Conservation (phyloP, 1,140 invertebrate genomes). For the Pemphigus obesinymphae region DNA sequence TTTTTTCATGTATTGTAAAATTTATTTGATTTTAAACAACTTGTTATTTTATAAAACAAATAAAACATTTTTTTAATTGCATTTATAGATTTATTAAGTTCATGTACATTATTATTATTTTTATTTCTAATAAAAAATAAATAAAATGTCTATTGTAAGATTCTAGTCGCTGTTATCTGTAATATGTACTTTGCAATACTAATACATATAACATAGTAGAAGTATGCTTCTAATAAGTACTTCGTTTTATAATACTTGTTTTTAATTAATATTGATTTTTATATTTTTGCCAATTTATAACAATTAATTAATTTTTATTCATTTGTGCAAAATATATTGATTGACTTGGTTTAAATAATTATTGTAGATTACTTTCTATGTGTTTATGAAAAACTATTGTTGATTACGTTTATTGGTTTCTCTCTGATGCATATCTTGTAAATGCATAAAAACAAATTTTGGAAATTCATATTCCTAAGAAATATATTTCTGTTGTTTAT, state of each 20-base stretch:
- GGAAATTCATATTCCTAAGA: too few relatives aligned
- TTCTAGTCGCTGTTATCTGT: conserved; percentile 31
- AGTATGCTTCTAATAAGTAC: neutral
- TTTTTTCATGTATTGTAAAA: neutral
- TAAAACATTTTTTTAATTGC: neutral
- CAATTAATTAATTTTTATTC: neutral
- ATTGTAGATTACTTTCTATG: neutral
- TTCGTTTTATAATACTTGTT: neutral
- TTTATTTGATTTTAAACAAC: conserved; percentile 2
- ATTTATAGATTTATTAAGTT: neutral
- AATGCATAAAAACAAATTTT: neutral
- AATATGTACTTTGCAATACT: conserved; percentile 19
- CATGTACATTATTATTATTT: conserved; percentile 4
- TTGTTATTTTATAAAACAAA: neutral
- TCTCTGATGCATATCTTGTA: neutral
- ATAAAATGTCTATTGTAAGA: neutral
- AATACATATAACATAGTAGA: neutral
- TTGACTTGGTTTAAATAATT: neutral
- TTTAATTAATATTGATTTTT: neutral
- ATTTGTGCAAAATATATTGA: neutral
- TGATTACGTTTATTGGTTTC: neutral
- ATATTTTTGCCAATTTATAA: neutral
- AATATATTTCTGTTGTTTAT: conserved; percentile 8
- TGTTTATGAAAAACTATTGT: neutral
- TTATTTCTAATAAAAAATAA: neutral